Evolutionary conservation across 2,113 vertebrate species (phyloP).

Genomic region (Macroglossus sobrinus): DNA sequence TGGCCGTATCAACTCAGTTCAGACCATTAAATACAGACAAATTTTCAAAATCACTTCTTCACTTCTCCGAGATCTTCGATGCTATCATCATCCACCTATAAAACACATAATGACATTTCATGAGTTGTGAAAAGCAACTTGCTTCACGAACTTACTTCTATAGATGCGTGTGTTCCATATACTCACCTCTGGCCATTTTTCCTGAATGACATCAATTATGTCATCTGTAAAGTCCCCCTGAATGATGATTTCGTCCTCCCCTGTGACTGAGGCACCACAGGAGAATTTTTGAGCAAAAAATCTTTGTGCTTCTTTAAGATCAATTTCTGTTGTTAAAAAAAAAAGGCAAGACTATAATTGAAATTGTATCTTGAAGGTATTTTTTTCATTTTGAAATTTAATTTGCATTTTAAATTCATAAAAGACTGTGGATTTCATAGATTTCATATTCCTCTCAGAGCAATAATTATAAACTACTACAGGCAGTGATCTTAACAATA

Average conservation of each 20-base stretch:
- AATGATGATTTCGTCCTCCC: constrained; percentile 99
- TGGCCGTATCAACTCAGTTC: constrained; percentile 88
- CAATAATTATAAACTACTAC: not conserved
- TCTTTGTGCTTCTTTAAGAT: constrained; percentile 99
- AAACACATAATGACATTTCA: constrained; percentile 28
- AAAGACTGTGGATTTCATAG: not conserved
- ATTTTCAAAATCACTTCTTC: constrained; percentile 93
- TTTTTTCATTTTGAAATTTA: constrained; percentile 51
- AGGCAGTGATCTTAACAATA: not conserved
- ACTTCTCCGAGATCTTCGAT: constrained; percentile 99
- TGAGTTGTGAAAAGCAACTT: not conserved
- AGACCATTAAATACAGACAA: constrained; percentile 89
- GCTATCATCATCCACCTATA: constrained; percentile 97
- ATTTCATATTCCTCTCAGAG: not conserved
- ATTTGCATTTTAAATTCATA: constrained; percentile 33
- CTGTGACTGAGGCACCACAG: constrained; percentile 98
- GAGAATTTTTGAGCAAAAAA: constrained; percentile 99
- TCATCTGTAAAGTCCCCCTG: constrained; percentile 99
- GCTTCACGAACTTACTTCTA: not conserved
- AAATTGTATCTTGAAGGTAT: not conserved
- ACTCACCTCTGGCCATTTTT: constrained; percentile 98
- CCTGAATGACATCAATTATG: constrained; percentile 98
- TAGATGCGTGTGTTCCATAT: accelerated
- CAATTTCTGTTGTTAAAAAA: constrained; percentile 88
- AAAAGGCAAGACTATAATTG: constrained; percentile 42